Percentiles rank a stretch among this genome's conserved stretches.
Conservation (phyloP, 2,113 vertebrate genomes). For the Oryctolagus cuniculus region mOryCun1.1 NC_091432.1:143093001-143093500, state of each 20-base stretch:
- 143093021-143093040: neutral
- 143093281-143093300: slow-evolving; percentile 97
- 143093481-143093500: too few relatives aligned
- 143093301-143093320: slow-evolving; percentile 97
- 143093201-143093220: slow-evolving; percentile 98
- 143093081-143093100: slow-evolving; percentile 25
- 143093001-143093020: neutral
- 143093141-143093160: slow-evolving; percentile 85
- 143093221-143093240: slow-evolving; percentile 97
- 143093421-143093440: too few relatives aligned
- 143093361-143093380: slow-evolving; percentile 15
- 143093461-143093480: too few relatives aligned
- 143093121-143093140: neutral
- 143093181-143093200: slow-evolving; percentile 95
- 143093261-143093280: slow-evolving; percentile 95
- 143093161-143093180: slow-evolving; percentile 93
- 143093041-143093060: rapidly evolving
- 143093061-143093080: neutral
- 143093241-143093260: slow-evolving; percentile 96
- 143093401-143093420: too few relatives aligned
- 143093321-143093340: slow-evolving; percentile 99
- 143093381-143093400: too few relatives aligned
- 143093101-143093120: neutral
- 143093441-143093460: too few relatives aligned
- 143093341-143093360: slow-evolving; percentile 97